Evolutionary conservation across 1,140 invertebrate genomes (phyloP).

Genomic region (Aphis craccivora): DNA sequence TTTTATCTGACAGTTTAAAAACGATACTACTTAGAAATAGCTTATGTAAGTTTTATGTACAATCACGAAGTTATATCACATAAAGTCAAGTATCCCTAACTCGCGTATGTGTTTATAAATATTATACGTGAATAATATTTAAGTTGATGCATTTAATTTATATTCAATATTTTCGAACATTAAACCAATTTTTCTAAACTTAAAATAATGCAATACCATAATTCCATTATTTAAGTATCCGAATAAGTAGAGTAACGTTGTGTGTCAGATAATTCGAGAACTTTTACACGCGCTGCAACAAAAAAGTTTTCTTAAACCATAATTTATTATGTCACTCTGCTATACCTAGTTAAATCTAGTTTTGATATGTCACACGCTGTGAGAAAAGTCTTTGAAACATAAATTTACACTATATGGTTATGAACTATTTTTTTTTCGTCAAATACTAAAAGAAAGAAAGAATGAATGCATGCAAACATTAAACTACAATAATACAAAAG

Average conservation of each 20-base stretch:
- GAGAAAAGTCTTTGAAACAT: neutral
- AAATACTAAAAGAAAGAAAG: neutral
- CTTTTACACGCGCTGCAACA: neutral
- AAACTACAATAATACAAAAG: neutral
- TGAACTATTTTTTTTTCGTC: neutral
- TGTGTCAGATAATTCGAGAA: constrained; percentile 27
- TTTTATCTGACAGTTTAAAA: neutral
- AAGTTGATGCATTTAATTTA: neutral
- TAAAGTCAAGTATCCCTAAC: neutral
- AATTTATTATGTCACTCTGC: constrained; percentile 17
- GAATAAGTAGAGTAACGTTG: neutral
- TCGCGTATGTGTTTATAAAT: too few relatives aligned
- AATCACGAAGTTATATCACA: neutral
- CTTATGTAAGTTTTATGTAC: too few relatives aligned
- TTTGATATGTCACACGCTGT: neutral
- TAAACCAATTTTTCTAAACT: constrained; percentile 2
- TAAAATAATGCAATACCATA: neutral
- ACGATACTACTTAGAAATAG: neutral
- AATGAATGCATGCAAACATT: too few relatives aligned
- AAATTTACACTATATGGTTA: neutral
- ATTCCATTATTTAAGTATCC: neutral
- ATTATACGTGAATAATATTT: neutral
- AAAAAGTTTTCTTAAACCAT: constrained; percentile 32
- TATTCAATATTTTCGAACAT: constrained; percentile 1
- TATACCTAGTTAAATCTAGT: constrained; percentile 31